phyloP scores from a whole-genome alignment of 2,797 vertebrate species.

The Chloroceryle inda region DNA sequence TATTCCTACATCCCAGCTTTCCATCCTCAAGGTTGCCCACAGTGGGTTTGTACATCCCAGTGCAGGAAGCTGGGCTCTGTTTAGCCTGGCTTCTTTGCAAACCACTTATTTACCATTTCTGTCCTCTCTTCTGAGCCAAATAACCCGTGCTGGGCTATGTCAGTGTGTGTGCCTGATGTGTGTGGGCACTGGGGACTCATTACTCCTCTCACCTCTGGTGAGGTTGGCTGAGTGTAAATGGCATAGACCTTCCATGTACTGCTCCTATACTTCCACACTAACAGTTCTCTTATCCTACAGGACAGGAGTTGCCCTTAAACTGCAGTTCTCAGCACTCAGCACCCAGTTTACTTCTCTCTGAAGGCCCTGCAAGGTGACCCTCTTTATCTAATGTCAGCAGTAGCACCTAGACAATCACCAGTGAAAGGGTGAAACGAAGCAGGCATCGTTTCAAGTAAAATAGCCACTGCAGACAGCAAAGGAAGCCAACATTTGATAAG shows the following conservation, averaged over 20 bases:
- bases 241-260: not conserved
- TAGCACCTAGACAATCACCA: not conserved
- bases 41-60: not conserved
- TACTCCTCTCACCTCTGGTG: not conserved
- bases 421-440: not conserved
- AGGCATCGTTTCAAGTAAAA: not conserved
- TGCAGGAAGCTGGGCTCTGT: not conserved
- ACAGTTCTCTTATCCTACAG: not conserved
- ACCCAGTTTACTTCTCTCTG: not conserved
- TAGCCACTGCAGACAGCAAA: not conserved
- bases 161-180: not conserved
- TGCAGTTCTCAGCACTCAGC: not conserved
- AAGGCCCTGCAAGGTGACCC: not conserved
- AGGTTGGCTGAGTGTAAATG: not conserved
- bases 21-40: not conserved
- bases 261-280: not conserved
- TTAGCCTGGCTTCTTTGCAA: not conserved
- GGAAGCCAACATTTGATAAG: not conserved
- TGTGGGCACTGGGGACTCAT: not conserved
- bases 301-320: not conserved
- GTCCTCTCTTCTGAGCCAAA: not conserved
- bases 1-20: rapidly evolving
- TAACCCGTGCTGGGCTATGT: rapidly evolving
- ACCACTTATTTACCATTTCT: not conserved
- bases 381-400: not conserved